Evolutionary conservation across 2,797 vertebrate genomes (phyloP).

Genomic region (Eremophila alpestris): DNA sequence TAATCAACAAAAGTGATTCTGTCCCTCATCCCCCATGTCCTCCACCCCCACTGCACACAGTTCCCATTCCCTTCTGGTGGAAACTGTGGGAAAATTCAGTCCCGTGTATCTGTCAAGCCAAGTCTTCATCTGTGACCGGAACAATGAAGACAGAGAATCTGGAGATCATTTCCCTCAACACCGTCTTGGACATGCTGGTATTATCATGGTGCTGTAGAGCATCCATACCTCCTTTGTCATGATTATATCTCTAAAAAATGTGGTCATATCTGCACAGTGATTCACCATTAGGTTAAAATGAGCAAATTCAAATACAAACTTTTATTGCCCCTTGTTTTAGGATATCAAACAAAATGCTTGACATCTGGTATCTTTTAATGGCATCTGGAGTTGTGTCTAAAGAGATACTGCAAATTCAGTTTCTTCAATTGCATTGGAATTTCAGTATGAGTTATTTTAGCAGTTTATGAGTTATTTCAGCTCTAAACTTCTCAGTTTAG

Average conservation of each 20-base stretch:
- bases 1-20: not conserved
- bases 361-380: constrained; percentile 71
- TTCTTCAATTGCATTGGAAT: constrained; percentile 29
- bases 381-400: constrained; percentile 59
- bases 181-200: not conserved
- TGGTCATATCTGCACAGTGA: constrained; percentile 34
- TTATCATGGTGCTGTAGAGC: constrained; percentile 21
- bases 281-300: constrained; percentile 39
- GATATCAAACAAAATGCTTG: constrained; percentile 52
- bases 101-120: constrained; percentile 7
- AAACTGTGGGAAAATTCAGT: constrained; percentile 1
- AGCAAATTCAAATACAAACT: constrained; percentile 56
- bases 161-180: constrained; percentile 36
- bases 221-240: constrained; percentile 33
- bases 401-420: constrained; percentile 48
- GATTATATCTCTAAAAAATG: constrained; percentile 44
- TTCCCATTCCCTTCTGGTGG: not conserved
- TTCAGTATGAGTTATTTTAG: constrained; percentile 22
- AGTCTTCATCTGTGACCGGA: constrained; percentile 24
- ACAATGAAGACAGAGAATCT: constrained; percentile 8
- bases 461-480: not conserved
- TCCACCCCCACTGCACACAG: not conserved
- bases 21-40: not conserved
- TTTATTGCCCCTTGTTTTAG: constrained; percentile 59
- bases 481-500: not conserved